Evolutionary conservation across 2,797 vertebrate genomes (phyloP).

Genomic region (Parambassis ranga): DNA sequence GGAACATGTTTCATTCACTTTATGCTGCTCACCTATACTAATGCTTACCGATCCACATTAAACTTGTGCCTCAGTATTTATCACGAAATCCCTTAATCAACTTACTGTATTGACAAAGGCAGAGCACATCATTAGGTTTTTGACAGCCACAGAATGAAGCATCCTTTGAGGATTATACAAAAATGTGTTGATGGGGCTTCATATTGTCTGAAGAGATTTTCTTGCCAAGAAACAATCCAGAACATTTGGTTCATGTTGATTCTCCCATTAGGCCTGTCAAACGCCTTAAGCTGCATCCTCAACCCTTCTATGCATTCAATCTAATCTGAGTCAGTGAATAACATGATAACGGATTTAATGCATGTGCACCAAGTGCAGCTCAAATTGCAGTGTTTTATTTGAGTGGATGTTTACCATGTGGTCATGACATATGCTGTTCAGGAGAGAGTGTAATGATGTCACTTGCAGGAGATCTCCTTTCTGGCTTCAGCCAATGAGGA

Average conservation of each 20-base stretch:
- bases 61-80: no score
- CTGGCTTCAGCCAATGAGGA: slow-evolving; percentile 56
- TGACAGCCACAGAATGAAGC: background rate
- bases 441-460: slow-evolving; percentile 49
- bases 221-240: slow-evolving; percentile 23
- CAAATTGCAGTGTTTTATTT: background rate
- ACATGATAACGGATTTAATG: background rate
- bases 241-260: slow-evolving; percentile 21
- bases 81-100: background rate
- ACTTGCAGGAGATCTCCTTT: slow-evolving; percentile 48
- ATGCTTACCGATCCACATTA: no score
- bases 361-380: background rate
- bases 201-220: slow-evolving; percentile 9
- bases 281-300: slow-evolving; percentile 13
- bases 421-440: slow-evolving; percentile 37
- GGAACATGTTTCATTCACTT: background rate
- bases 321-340: slow-evolving; percentile 4
- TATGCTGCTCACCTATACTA: no score
- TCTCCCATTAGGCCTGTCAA: slow-evolving; percentile 20
- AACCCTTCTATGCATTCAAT: background rate
- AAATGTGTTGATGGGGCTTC: background rate
- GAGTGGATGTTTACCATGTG: slow-evolving; percentile 38
- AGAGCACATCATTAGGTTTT: no score
- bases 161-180: background rate
- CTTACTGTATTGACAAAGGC: background rate